Evolutionary conservation across 2,113 vertebrate genomes (phyloP), one percentile per base, ranked within the genome.

Genomic region (Helogale parvula): DNA sequence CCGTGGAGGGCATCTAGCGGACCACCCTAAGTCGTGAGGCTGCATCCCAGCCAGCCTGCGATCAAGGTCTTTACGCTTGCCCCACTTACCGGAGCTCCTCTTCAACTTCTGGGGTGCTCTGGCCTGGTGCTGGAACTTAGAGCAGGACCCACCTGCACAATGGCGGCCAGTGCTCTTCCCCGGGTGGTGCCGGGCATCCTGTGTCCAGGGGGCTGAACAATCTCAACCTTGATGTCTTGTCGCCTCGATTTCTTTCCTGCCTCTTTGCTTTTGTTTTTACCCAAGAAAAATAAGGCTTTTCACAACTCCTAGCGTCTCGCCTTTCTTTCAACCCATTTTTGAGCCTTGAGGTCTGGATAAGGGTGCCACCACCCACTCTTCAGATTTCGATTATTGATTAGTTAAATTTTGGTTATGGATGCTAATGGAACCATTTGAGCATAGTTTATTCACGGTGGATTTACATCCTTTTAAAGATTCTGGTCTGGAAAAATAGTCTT

Each of bases 401-500:
- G 88, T 95, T 82, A 84, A n/a, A 83, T 50, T 80, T 81, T 33
- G 14, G 25, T 85, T 95, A 27, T 63, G 72, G 35, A 72, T 80
- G n/a, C 38, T 66, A 71, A 87, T 45, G 54, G 47, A 88, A 60
- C 57, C 27, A 50, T 63, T 77, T 7, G 4, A 41, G 60, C 31
- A 2, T 63, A 57, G 88, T 77, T 72, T 60, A 77, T 66, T 82
- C 66, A 65, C 33, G 2, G 17, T 90, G 54, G 76, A 35, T 76
- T 27, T 41, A 21, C 50, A 11, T 92, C 47, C 83, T 72, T 66
- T 93, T 63, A 63, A 90, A 90, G 66, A 80, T 63, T 65, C 65
- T 92, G 41, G 35, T 77, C 65, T 81, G 31, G 80, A 71, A 35
- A 96, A 96, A 63, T 12, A 33, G 87, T 71, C 94, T 94, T 97